phyloP scores from a whole-genome alignment of 1,140 invertebrate genomes.

The Ephestia elutella region DNA sequence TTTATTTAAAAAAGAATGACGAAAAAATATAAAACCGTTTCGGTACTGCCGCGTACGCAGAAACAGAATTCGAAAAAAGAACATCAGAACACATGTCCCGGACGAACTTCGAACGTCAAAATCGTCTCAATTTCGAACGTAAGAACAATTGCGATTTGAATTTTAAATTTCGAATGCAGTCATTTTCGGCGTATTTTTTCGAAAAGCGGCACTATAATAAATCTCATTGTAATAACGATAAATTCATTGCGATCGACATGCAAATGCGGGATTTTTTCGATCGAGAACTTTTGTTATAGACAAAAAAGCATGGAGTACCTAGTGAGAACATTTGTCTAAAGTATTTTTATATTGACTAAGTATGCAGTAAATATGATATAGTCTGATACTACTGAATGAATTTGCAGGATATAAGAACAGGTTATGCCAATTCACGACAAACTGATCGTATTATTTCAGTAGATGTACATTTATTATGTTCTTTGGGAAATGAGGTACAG shows the following conservation, averaged over 20 bases:
- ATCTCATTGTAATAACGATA: conserved; percentile 70
- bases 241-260: conserved; percentile 74
- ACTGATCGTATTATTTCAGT: too few relatives aligned
- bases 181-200: conserved; percentile 65
- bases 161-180: conserved; percentile 62
- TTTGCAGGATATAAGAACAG: too few relatives aligned
- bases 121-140: conserved; percentile 65
- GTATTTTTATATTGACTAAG: too few relatives aligned
- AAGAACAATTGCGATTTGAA: conserved; percentile 69
- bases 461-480: too few relatives aligned
- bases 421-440: too few relatives aligned
- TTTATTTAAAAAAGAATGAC: conserved; percentile 42
- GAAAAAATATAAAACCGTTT: conserved; percentile 29
- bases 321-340: too few relatives aligned
- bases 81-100: conserved; percentile 43
- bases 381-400: too few relatives aligned
- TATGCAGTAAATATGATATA: too few relatives aligned
- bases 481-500: too few relatives aligned
- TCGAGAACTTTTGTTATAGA: conserved; percentile 40
- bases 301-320: conserved; percentile 23
- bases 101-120: conserved; percentile 54
- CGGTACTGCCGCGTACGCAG: conserved; percentile 18
- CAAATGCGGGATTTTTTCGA: conserved; percentile 67
- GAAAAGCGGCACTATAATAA: conserved; percentile 55
- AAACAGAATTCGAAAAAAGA: conserved; percentile 30